Conservation (phyloP, 2,888 invertebrate species). For the Reticulitermes lucifugus region DNA sequence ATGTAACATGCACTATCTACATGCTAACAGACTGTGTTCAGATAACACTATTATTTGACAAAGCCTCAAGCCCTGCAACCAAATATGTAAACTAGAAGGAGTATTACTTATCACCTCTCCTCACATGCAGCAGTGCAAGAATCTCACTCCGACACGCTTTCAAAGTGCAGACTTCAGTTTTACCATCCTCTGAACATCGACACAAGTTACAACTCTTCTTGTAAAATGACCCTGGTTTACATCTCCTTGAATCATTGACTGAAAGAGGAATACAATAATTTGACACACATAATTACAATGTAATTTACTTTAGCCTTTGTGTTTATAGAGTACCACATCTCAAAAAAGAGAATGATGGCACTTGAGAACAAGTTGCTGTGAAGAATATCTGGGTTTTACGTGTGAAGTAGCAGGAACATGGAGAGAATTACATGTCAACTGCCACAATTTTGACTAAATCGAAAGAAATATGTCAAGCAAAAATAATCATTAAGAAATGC, state of each 20-base stretch:
- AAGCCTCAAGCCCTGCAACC: too few relatives aligned
- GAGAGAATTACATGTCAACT: neutral
- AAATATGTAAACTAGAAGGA: neutral
- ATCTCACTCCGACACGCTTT: neutral
- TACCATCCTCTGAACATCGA: neutral
- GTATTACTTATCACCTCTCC: neutral
- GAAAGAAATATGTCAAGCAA: neutral
- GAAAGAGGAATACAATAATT: neutral
- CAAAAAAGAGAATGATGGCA: too few relatives aligned
- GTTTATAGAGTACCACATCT: too few relatives aligned
- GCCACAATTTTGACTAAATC: neutral
- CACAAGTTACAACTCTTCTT: slow-evolving; percentile 4
- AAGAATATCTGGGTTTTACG: neutral
- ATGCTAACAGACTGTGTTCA: too few relatives aligned
- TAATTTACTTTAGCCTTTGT: too few relatives aligned
- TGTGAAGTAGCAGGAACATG: neutral
- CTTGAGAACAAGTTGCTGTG: too few relatives aligned
- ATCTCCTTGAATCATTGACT: neutral
- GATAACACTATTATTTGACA: too few relatives aligned
- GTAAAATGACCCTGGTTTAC: neutral
- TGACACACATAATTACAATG: neutral
- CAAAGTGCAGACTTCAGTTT: neutral
- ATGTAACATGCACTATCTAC: too few relatives aligned
- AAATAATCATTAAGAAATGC: too few relatives aligned
- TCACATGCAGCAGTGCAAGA: neutral